A percentile compares a stretch with the other conserved stretches of the same genome.
phyloP scores from a whole-genome alignment of 2,113 vertebrate species.

The Tylochromis polylepis region DNA sequence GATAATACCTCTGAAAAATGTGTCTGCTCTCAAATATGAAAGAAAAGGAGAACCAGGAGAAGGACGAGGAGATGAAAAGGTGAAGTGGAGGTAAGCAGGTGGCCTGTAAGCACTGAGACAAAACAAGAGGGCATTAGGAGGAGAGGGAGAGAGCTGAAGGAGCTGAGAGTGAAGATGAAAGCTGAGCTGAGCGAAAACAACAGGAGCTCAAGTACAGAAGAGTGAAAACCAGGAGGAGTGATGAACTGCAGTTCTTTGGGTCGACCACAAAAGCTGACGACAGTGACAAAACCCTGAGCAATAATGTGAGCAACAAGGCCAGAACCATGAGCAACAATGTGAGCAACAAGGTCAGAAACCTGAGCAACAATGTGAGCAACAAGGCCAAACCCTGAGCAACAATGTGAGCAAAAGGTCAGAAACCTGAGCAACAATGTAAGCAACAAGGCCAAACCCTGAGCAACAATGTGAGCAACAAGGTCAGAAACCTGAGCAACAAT shows the following conservation, averaged over 20 bases:
- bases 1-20: not conserved
- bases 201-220: not conserved
- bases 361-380: not conserved
- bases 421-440: too few relatives aligned
- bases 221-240: not conserved
- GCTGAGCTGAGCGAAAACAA: not conserved
- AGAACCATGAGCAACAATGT: not conserved
- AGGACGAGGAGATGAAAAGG: not conserved
- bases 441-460: too few relatives aligned
- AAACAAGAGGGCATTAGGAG: constrained; percentile 24
- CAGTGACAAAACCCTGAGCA: too few relatives aligned
- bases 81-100: constrained; percentile 28
- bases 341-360: not conserved
- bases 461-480: too few relatives aligned
- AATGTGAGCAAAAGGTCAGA: too few relatives aligned
- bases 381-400: too few relatives aligned
- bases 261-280: not conserved
- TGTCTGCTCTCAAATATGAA: not conserved
- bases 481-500: too few relatives aligned
- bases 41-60: not conserved
- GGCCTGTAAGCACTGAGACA: constrained; percentile 14
- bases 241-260: not conserved
- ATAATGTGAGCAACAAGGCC: not conserved
- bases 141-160: not conserved
- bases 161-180: constrained; percentile 12